Percentiles rank a stretch among this genome's conserved stretches.
phyloP scores from a whole-genome alignment of 2,113 vertebrate species.

The Nothocercus nigrocapillus region DNA sequence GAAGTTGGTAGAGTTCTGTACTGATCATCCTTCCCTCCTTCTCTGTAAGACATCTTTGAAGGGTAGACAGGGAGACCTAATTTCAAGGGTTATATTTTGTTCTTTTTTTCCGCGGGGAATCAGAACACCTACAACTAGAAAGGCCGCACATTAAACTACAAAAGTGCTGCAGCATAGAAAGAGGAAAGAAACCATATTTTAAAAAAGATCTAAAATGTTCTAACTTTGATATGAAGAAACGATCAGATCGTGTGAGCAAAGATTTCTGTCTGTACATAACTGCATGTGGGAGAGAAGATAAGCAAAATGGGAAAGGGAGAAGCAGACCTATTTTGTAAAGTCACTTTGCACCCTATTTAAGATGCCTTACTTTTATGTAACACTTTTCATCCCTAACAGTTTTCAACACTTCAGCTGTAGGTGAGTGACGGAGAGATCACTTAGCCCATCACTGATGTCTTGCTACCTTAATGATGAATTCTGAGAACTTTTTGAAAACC shows the following conservation, averaged over 20 bases:
- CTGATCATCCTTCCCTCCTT: neutral
- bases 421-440: neutral
- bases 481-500: neutral
- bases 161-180: neutral
- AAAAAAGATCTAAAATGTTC: neutral
- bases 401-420: neutral
- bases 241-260: neutral
- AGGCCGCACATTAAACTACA: neutral
- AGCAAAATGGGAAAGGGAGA: neutral
- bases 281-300: neutral
- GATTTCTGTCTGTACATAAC: neutral
- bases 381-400: neutral
- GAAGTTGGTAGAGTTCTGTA: neutral
- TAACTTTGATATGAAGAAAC: neutral
- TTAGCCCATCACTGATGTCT: neutral
- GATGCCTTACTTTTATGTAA: neutral
- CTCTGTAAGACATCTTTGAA: constrained; percentile 19
- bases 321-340: neutral
- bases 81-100: constrained; percentile 29
- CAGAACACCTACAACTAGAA: neutral
- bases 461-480: neutral
- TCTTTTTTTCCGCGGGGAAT: neutral
- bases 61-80: neutral
- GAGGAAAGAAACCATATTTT: neutral
- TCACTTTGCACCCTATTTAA: neutral